Conservation (phyloP, 2,113 vertebrate genomes). For the Cyprinodon brontotheroides region DNA sequence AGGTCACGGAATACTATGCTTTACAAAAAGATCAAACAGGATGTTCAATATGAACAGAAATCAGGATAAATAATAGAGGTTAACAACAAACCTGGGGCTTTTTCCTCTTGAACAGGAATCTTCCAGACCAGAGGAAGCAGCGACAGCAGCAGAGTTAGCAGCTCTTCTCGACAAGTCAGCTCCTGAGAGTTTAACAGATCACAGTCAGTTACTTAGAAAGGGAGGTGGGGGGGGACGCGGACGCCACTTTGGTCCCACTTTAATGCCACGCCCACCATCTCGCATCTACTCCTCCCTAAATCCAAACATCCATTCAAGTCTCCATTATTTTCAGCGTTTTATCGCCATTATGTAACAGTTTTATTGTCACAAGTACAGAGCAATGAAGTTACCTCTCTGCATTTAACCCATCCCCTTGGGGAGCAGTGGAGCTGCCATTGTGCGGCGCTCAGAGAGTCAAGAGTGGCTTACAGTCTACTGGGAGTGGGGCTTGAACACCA, state of each 20-base stretch:
- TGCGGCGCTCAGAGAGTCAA: too few species aligned
- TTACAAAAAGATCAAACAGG: background rate
- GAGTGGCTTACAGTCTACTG: too few species aligned
- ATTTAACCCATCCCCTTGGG: too few species aligned
- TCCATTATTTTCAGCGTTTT: background rate
- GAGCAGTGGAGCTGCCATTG: too few species aligned
- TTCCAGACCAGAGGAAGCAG: constrained; percentile 96
- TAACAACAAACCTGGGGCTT: constrained; percentile 84
- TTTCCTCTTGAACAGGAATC: constrained; percentile 93
- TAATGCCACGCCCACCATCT: constrained; percentile 45
- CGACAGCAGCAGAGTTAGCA: constrained; percentile 92
- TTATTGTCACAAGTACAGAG: too few species aligned
- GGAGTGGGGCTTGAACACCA: too few species aligned
- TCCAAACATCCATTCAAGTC: background rate
- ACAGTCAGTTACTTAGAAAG: constrained; percentile 26
- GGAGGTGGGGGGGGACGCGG: background rate
- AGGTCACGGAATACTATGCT: background rate
- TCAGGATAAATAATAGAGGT: background rate
- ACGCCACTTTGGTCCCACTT: constrained; percentile 33
- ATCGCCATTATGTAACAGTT: too few species aligned
- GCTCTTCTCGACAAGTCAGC: constrained; percentile 94
- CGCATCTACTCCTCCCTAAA: background rate
- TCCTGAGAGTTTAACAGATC: constrained; percentile 79
- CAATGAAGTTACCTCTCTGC: too few species aligned
- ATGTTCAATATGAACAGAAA: background rate